phyloP scores from a whole-genome alignment of 1,140 invertebrate genomes.

The Meloidogyne floridensis region DNA sequence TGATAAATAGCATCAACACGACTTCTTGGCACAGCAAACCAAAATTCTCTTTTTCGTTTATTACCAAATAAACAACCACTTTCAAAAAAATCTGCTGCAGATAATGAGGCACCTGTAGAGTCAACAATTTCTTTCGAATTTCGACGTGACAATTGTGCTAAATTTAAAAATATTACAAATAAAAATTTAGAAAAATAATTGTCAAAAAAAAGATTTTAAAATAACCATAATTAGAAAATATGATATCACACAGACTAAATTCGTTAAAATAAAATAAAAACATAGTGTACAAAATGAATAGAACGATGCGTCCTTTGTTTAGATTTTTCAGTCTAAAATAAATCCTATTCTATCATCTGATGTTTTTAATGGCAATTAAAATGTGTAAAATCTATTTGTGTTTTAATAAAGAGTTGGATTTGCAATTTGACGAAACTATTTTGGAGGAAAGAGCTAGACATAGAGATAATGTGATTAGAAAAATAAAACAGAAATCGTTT shows the following conservation, averaged over 20 bases:
- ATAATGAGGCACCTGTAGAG: conserved; percentile 9
- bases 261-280: not conserved
- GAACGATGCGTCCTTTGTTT: not conserved
- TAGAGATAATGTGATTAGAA: too few relatives aligned
- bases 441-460: not conserved
- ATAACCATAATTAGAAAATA: not conserved
- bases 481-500: too few relatives aligned
- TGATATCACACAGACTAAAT: not conserved
- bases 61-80: conserved; percentile 57
- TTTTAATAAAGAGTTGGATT: not conserved
- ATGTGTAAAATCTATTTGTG: not conserved
- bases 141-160: not conserved
- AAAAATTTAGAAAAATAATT: not conserved
- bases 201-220: not conserved
- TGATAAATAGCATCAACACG: conserved; percentile 65
- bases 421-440: not conserved
- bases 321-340: not conserved
- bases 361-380: not conserved
- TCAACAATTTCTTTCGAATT: not conserved
- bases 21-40: conserved; percentile 58
- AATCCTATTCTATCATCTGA: too few relatives aligned
- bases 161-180: not conserved
- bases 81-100: conserved; percentile 43
- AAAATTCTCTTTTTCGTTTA: conserved; percentile 62
- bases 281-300: not conserved